Percentiles rank a stretch among this genome's conserved stretches.
Conservation (phyloP, 2,113 vertebrate genomes). For the Ondatra zibethicus region DNA sequence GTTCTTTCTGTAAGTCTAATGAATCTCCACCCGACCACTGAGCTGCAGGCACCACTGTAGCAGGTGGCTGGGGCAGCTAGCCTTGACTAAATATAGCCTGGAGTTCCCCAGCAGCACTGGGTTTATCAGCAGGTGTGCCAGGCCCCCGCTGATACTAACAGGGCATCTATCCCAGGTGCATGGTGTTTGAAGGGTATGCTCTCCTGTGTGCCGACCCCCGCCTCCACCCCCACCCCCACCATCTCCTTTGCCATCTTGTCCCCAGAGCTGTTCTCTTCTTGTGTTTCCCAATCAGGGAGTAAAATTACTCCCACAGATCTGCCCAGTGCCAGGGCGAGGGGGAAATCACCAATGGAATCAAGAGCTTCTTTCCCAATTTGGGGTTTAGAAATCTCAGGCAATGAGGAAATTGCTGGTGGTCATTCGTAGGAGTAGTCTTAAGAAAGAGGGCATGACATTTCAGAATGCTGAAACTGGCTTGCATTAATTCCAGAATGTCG, state of each 20-base stretch:
- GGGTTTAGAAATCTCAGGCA: constrained; percentile 67
- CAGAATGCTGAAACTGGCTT: not conserved
- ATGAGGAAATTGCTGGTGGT: constrained; percentile 69
- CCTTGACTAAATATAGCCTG: constrained; percentile 73
- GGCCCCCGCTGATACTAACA: not conserved
- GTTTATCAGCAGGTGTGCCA: constrained; percentile 52
- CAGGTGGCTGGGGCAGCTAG: constrained; percentile 5
- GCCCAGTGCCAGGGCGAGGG: not conserved
- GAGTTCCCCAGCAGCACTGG: constrained; percentile 30
- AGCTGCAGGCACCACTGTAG: not conserved
- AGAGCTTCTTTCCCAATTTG: constrained; percentile 68
- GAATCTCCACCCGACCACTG: rapidly evolving
- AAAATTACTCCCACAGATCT: constrained; percentile 35
- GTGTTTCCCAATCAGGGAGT: not conserved
- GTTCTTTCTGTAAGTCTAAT: not conserved
- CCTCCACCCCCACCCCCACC: rapidly evolving
- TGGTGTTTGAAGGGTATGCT: not conserved
- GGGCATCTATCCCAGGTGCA: not conserved
- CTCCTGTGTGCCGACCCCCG: not conserved
- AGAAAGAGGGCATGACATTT: constrained; percentile 56
- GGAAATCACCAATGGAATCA: not conserved
- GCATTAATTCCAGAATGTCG: not conserved
- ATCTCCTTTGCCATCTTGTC: not conserved
- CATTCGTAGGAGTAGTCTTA: not conserved
- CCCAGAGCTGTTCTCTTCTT: not conserved